phyloP scores from a whole-genome alignment of 1,140 invertebrate species.

The Melanaphis sacchari region DNA sequence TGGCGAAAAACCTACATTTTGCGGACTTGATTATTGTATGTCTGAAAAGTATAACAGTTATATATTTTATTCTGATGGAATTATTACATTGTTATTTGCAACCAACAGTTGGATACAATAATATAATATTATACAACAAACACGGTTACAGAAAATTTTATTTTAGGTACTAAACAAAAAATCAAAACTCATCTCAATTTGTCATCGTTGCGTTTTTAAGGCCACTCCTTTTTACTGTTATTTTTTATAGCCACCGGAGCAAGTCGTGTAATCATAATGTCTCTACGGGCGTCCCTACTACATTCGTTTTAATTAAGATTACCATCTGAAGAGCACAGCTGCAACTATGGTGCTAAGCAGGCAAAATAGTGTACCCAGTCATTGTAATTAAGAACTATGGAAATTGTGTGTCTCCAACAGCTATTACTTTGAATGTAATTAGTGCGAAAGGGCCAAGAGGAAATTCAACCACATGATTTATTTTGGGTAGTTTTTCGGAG shows the following conservation, averaged over 20 bases:
- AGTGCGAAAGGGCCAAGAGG: conserved; percentile 40
- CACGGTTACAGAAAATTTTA: no score
- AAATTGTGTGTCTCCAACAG: conserved; percentile 54
- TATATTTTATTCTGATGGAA: neutral
- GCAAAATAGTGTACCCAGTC: conserved; percentile 52
- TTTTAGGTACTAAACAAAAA: conserved; percentile 2
- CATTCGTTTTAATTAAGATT: conserved; percentile 58
- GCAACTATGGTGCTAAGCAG: conserved; percentile 51
- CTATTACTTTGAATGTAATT: conserved; percentile 57
- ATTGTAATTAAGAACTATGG: conserved; percentile 57
- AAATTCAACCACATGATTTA: conserved; percentile 55
- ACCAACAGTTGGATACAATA: neutral
- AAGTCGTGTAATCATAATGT: conserved; percentile 50
- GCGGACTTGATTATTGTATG: neutral
- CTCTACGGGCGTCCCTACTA: conserved; percentile 51
- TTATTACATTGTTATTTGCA: neutral
- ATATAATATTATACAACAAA: no score
- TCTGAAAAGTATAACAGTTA: neutral
- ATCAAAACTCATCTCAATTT: conserved; percentile 51
- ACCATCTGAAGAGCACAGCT: conserved; percentile 54
- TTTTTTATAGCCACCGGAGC: conserved; percentile 38
- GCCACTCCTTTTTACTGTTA: conserved; percentile 44
- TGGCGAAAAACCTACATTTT: neutral
- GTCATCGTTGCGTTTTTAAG: neutral
- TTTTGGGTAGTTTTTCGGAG: conserved; percentile 51